These are phyloP conservation scores for Guaruba guarouba DNA, from an alignment of 2,113 vertebrate genomes.

Conservation along the genomic window DNA sequence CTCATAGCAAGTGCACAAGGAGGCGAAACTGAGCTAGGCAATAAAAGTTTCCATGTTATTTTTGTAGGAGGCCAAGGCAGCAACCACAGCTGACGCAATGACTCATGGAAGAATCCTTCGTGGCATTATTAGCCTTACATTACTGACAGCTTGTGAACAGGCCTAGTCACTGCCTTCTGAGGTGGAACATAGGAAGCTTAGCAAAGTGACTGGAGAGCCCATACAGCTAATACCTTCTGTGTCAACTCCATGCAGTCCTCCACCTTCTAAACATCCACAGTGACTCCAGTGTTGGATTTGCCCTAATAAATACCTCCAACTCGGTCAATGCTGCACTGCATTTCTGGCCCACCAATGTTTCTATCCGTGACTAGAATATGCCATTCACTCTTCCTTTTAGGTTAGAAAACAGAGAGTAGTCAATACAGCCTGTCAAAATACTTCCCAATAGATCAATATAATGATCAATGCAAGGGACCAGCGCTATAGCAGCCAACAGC, in stretches of 20 bases:
- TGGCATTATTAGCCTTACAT: constrained; percentile 33
- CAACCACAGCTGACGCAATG: constrained; percentile 55
- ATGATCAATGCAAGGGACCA: background rate
- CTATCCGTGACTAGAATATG: background rate
- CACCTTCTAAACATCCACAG: background rate
- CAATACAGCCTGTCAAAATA: background rate
- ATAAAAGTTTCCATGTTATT: constrained; percentile 1
- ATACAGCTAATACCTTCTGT: accelerated
- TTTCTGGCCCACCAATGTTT: background rate
- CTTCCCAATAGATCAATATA: background rate
- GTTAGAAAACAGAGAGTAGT: background rate
- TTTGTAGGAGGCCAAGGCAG: constrained; percentile 37
- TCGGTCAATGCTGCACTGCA: background rate
- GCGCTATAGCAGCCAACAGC: background rate
- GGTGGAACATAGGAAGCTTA: accelerated
- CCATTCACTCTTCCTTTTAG: background rate
- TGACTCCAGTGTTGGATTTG: background rate
- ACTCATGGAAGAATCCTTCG: constrained; percentile 49
- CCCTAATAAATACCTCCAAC: background rate
- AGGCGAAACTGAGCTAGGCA: background rate
- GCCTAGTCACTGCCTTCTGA: background rate
- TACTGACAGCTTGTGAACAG: background rate
- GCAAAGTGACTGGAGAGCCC: background rate
- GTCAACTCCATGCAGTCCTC: background rate
- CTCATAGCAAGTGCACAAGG: background rate